A percentile compares a stretch with the other conserved stretches of the same genome.
Conservation (phyloP, 2,888 invertebrate species). For the Eledone cirrhosa region DNA sequence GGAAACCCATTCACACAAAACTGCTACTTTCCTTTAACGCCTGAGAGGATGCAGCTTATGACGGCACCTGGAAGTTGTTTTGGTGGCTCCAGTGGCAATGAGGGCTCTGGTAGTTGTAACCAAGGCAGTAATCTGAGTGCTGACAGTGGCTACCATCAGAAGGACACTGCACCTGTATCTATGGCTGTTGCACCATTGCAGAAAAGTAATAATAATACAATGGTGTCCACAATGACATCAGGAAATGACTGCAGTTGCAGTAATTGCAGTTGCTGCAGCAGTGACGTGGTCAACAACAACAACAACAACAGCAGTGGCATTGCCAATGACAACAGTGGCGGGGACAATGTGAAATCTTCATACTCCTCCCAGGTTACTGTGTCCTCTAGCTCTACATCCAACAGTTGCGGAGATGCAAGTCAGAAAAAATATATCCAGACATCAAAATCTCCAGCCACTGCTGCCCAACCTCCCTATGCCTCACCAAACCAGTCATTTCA, state of each 20-base stretch:
- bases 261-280: no score
- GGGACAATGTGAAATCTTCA: not conserved
- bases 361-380: not conserved
- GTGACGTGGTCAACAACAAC: no score
- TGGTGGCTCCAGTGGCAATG: not conserved
- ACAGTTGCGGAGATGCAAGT: no score
- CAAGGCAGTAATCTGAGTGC: not conserved
- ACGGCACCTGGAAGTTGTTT: not conserved
- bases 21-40: conserved; percentile 1
- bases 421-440: not conserved
- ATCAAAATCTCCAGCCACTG: not conserved
- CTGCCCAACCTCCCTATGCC: not conserved
- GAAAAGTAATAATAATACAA: not conserved
- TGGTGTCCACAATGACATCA: not conserved
- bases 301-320: no score
- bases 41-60: not conserved
- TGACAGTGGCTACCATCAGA: not conserved
- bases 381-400: not conserved
- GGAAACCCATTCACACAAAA: not conserved
- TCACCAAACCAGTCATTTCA: not conserved
- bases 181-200: not conserved
- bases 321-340: not conserved
- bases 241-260: no score
- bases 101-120: not conserved
- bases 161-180: not conserved